Evolutionary conservation across 92 coral and sea anemone genomes (phyloP), one percentile per base, ranked within the genome.

Genomic region (Siderastrea radians): DNA sequence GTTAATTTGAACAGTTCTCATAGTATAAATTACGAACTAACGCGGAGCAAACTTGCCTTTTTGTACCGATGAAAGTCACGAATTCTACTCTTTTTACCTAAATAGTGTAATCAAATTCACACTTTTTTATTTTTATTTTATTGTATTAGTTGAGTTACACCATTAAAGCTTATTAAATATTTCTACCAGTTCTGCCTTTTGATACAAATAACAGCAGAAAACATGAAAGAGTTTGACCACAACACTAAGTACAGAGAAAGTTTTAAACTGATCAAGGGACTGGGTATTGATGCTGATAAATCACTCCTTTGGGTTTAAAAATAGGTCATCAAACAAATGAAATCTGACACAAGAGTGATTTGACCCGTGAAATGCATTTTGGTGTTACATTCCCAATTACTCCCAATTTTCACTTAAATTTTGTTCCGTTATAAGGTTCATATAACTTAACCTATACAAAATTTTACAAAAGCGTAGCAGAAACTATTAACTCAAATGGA

Each of bases 31-130:
- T 65, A 49, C 55, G 94, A 92, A 60, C 81, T 92, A 45, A 92
- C 94, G 4, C 88, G 94, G 11, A 92, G 94, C 64, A 92, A 88
- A 51, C 86, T 88, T 57, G 74, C 78, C 49, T 59, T 69, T 46
- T 70, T 82, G 6, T 69, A 70, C 47, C 86, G 78, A n/a, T 58
- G 47, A 82, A 72, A 6, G 4, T 38, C 76, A 58, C 62, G 62
- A 15, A 58, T 10, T 58, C 3, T 10, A 58, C 4, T 58, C 62
- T 10, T 12, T 7, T 2, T 58, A 4, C 10, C 8, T 58, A 58
- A 15, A 58, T 15, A 12, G 15, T 11, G 43, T 13, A 12, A 15
- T 8, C 44, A 3, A 64, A 7, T n/a, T 7, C 46, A 38, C 19
- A 17, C 45, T 2, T 65, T 65, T 55, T 6, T 7, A 2, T 7